phyloP scores from a whole-genome alignment of 1,140 invertebrate genomes.

The Hyposmocoma kahamanoa region DNA sequence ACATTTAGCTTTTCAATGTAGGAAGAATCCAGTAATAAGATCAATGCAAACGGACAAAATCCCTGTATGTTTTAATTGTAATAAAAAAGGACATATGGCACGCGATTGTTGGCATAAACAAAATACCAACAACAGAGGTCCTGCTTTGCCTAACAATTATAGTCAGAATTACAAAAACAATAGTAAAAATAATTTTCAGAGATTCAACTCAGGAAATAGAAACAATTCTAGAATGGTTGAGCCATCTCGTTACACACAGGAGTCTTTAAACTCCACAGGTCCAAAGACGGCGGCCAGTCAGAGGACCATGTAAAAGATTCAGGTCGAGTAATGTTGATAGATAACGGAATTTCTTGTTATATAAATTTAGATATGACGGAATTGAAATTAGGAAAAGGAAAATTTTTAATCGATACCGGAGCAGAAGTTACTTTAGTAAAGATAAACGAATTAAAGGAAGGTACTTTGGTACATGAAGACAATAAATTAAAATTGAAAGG shows the following conservation, averaged over 20 bases:
- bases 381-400: not conserved
- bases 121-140: not conserved
- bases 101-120: not conserved
- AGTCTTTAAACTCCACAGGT: conserved; percentile 21
- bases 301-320: conserved; percentile 9
- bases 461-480: conserved; percentile 11
- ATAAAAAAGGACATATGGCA: not conserved
- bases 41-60: not conserved
- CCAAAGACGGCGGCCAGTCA: conserved; percentile 14
- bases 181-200: not conserved
- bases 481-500: conserved; percentile 15
- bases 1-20: conserved; percentile 14
- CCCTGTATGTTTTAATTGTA: conserved; percentile 5
- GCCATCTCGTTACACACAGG: too few species aligned
- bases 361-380: not conserved
- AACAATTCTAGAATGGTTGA: not conserved
- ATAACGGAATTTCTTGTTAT: conserved; percentile 13
- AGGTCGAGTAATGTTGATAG: conserved; percentile 15
- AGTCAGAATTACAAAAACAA: conserved; percentile 3
- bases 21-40: not conserved
- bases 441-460: not conserved
- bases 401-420: conserved; percentile 15
- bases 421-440: conserved; percentile 19
- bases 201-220: not conserved
- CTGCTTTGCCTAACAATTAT: not conserved